phyloP scores from a whole-genome alignment of 2,797 vertebrate genomes.

The Xyrichtys novacula region DNA sequence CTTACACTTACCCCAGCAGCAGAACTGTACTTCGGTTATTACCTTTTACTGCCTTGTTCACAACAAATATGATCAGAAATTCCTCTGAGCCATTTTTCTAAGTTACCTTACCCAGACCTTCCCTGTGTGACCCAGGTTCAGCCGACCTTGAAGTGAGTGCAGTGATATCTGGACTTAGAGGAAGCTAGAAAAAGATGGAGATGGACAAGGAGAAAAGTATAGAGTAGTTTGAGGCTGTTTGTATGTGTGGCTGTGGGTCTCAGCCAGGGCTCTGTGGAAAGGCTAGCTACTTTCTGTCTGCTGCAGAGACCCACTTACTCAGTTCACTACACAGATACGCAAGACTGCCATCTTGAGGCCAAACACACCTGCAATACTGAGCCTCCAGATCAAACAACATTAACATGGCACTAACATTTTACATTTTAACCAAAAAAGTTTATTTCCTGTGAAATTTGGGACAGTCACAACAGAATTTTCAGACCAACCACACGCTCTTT shows the following conservation, averaged over 20 bases:
- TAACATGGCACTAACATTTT: no score
- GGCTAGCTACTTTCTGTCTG: conserved; percentile 35
- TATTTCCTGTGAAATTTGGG: no score
- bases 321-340: conserved; percentile 18
- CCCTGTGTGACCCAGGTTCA: conserved; percentile 6
- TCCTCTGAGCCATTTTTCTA: conserved; percentile 34
- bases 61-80: conserved; percentile 39
- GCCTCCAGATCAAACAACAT: no score
- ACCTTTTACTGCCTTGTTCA: conserved; percentile 43
- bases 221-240: conserved; percentile 38
- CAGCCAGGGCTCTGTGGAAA: conserved; percentile 44
- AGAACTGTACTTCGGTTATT: conserved; percentile 49
- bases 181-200: conserved; percentile 16
- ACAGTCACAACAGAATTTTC: no score
- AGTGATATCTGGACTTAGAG: conserved; percentile 4
- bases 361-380: not conserved
- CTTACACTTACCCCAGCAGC: conserved; percentile 33
- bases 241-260: conserved; percentile 41
- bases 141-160: conserved; percentile 4
- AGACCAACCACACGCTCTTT: no score
- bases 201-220: conserved; percentile 29
- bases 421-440: no score
- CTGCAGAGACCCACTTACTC: conserved; percentile 45
- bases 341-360: conserved; percentile 74
- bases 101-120: conserved; percentile 15